Evolutionary conservation across 2,113 vertebrate genomes (phyloP).

Genomic region (Vidua chalybeata): DNA sequence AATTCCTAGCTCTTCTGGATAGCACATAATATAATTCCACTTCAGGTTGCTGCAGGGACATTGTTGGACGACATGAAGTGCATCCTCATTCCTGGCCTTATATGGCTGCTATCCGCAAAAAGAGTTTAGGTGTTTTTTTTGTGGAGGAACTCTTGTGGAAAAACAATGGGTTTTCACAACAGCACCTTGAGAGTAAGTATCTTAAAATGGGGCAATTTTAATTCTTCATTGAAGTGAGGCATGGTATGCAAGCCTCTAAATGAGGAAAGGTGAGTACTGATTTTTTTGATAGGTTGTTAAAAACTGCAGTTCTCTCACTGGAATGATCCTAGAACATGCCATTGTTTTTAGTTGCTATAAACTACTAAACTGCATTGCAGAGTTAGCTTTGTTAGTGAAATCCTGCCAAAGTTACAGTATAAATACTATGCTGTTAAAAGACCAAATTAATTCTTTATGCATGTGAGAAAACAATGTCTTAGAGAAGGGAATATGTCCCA

Average conservation of each 20-base stretch:
- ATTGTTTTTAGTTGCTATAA: neutral
- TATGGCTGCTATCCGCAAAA: neutral
- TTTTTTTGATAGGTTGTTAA: neutral
- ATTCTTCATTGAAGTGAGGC: neutral
- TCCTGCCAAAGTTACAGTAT: neutral
- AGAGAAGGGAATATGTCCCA: neutral
- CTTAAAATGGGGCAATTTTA: neutral
- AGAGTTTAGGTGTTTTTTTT: neutral
- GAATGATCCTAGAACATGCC: neutral
- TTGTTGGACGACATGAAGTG: rapidly evolving
- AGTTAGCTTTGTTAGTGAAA: neutral
- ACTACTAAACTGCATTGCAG: neutral
- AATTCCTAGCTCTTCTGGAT: neutral
- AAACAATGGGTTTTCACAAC: neutral
- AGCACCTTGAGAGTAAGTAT: neutral
- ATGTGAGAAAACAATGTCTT: neutral
- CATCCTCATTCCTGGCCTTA: neutral
- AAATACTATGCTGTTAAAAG: neutral
- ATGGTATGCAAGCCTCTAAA: neutral
- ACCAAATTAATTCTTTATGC: neutral
- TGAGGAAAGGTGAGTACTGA: neutral
- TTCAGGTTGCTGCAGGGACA: neutral
- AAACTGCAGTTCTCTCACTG: neutral
- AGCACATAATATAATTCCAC: neutral
- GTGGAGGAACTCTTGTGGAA: neutral